Base-by-base conservation (phyloP, 2,888 invertebrate genomes). In the Pycnomerus fuliginosus region DNA sequence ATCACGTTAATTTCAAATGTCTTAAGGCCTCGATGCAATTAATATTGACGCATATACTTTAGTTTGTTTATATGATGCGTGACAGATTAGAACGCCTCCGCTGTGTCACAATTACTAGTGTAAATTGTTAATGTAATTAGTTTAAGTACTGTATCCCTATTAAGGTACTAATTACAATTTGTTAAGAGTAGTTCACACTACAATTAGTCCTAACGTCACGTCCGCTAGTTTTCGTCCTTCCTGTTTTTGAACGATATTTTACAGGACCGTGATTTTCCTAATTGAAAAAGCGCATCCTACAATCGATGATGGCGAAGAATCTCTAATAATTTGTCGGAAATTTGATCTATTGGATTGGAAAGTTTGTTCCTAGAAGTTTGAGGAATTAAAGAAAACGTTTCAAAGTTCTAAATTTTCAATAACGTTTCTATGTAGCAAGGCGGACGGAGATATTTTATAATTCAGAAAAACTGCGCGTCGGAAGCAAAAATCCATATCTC, bases 131-230 rank as follows among this genome's bases (percentile, higher is more conserved):
- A 55, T 52, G 65, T 71, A 71, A 71, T 71, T 71, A 72, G 67
- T 69, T 71, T 71, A 72, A 72, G 68, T 71, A 67, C 66, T 69
- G 71, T 72, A 71, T 72, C 71, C 71, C 71, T 72, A 72, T 71
- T 72, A 72, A 71, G 68, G 65, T 62, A 64, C 69, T 72, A 71
- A 71, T 72, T 72, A 69, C 66, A 65, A 65, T 68, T 68, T 64
- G 68, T 71, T 69, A 70, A 69, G 66, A 61, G 61, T 54, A 57
- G 67, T 69, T 69, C 70, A 71, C 70, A 70, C 70, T 67, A 62
- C 66, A 71, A 72, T 72, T 72, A 72, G 61, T 57, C 40, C 45
- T 56, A 10, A 67, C 67, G 69, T 70, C 70, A 70, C 67, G 66
- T 72, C 72, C 71, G 68, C 58, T 53, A 41, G 50, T 52, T 46